A percentile compares a stretch with the other conserved stretches of the same genome.
These are phyloP conservation scores for Perca flavescens DNA, from an alignment of 2,113 vertebrate species.

Conservation along the genomic window DNA sequence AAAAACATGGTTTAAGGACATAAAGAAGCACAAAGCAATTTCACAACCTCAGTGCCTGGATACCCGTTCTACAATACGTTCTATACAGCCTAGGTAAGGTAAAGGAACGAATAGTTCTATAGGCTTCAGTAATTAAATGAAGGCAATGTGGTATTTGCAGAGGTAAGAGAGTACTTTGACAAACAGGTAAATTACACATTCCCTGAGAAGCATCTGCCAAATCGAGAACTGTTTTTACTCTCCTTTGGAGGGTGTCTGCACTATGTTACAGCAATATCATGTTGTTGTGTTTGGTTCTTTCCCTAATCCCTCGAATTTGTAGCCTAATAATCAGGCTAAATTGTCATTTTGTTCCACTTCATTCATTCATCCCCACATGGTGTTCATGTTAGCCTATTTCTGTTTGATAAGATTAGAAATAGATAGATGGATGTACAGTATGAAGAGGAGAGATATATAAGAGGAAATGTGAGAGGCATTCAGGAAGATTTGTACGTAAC, in stretches of 20 bases:
- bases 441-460: slow-evolving; percentile 5
- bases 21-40: slow-evolving; percentile 27
- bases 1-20: slow-evolving; percentile 38
- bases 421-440: background rate
- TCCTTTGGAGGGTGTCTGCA: background rate
- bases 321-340: background rate
- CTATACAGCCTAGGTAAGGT: background rate
- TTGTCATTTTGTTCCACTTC: background rate
- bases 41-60: slow-evolving; percentile 11
- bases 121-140: background rate
- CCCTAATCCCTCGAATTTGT: background rate
- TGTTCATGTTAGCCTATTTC: background rate
- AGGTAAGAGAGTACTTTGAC: background rate
- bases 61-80: background rate
- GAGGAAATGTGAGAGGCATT: background rate
- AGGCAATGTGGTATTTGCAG: background rate
- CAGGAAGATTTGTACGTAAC: slow-evolving; percentile 20
- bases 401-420: background rate
- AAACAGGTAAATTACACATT: background rate
- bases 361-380: background rate
- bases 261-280: background rate
- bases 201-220: background rate
- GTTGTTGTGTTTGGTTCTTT: background rate
- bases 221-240: background rate
- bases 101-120: too few relatives aligned